phyloP scores from a whole-genome alignment of 2,888 invertebrate genomes.

The Meliscaeva auricollis region DNA sequence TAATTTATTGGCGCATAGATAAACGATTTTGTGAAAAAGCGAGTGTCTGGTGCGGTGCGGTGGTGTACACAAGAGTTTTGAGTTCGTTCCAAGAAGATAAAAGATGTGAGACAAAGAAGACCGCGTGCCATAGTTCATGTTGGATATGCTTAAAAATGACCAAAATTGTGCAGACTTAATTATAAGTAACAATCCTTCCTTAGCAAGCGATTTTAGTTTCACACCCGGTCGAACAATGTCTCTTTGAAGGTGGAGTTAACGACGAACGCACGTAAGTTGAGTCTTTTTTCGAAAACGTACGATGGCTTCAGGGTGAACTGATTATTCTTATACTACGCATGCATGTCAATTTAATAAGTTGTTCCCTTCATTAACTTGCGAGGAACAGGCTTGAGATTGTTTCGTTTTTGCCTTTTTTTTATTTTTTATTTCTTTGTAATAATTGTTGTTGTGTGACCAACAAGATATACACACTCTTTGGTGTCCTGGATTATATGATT shows the following conservation, averaged over 20 bases:
- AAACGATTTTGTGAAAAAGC: slow-evolving; percentile 32
- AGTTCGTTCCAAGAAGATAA: slow-evolving; percentile 39
- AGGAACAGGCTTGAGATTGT: slow-evolving; percentile 23
- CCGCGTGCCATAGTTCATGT: slow-evolving; percentile 34
- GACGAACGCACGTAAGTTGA: neutral
- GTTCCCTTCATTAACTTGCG: slow-evolving; percentile 58
- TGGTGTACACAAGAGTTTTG: slow-evolving; percentile 16
- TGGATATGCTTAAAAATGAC: slow-evolving; percentile 30
- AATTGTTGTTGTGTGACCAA: slow-evolving; percentile 23
- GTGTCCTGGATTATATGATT: slow-evolving; percentile 64
- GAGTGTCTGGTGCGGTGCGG: slow-evolving; percentile 6
- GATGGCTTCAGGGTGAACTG: slow-evolving; percentile 55
- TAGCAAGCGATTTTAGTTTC: neutral
- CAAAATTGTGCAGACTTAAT: slow-evolving; percentile 64
- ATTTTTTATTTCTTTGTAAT: too few relatives aligned
- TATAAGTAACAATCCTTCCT: slow-evolving; percentile 30
- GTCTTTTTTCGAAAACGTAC: neutral
- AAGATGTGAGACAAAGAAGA: slow-evolving; percentile 59
- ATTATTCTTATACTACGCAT: slow-evolving; percentile 44
- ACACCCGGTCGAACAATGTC: slow-evolving; percentile 14
- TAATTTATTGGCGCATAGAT: slow-evolving; percentile 75
- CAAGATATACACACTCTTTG: slow-evolving; percentile 27
- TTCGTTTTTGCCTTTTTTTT: neutral
- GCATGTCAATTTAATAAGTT: slow-evolving; percentile 50
- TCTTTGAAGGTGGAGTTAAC: slow-evolving; percentile 34